Base-by-base conservation (phyloP, 2,113 vertebrate genomes). In the Pangasianodon gigas region DNA sequence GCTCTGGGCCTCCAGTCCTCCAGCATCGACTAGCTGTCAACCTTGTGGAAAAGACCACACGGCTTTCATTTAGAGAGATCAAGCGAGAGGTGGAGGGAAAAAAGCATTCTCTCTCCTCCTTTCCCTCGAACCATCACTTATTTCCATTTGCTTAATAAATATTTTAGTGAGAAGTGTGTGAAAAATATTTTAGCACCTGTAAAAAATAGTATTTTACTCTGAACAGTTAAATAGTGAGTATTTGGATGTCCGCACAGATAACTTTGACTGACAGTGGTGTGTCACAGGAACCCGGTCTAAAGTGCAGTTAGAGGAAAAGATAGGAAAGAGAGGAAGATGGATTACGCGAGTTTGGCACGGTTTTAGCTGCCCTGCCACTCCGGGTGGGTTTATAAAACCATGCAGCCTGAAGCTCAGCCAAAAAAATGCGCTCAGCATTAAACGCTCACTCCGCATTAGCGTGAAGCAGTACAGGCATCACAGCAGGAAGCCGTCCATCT, bases 21-120 rank as follows among this genome's bases (percentile, higher is more conserved):
- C 94, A 94, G 95, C 95, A 96, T 94, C 94, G 95, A 96, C 94
- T 95, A 93, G 94, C 95, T 96, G 95, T 96, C 96, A 96, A 94
- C 93, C 92, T 94, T 92, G 92, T 94, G 88, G 91, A 93, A 94
- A 94, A 94, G 94, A 95, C 94, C 93, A 92, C 93, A 91, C 89
- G 90, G 94, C 94, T 95, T 95, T 95, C 93, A 95, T 95, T 95
- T 95, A 93, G 90, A 92, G 90, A 90, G 91, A 94, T 94, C 92
- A 91, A 84, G 56, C 56, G 90, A 87, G 92, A 91, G 83, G 82
- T 92, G 88, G 90, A 89, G 84, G 84, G 26, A 77, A 65, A 32
- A 60, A 74, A 58, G 14, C 32, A 3, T n/a, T 10, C 29, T 51
- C 19, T 52, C 2, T 51, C 8, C 56, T 80, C 11, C 2, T 75